Evolutionary conservation across 1,140 invertebrate genomes (phyloP).

Genomic region (Aphelenchoides avenae): DNA sequence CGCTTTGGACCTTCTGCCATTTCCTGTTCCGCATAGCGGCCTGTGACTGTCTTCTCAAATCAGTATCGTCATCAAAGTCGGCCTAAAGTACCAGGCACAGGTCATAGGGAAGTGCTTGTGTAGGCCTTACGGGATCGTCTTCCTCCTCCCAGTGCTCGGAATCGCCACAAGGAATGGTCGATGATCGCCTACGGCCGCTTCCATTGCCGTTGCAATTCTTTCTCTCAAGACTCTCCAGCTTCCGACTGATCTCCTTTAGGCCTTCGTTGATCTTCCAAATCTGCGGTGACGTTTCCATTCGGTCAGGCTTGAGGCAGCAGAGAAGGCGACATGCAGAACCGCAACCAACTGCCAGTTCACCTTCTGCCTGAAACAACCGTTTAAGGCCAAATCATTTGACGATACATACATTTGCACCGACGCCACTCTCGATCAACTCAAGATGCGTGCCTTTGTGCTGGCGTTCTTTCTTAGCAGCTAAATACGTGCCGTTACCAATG

Average conservation of each 20-base stretch:
- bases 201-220: no score
- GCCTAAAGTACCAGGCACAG: no score
- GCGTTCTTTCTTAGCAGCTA: no score
- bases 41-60: constrained; percentile 41
- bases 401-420: no score
- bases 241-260: constrained; percentile 46
- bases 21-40: constrained; percentile 49
- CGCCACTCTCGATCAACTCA: constrained; percentile 32
- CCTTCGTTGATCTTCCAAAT: constrained; percentile 48
- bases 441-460: constrained; percentile 26
- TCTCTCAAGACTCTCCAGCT: constrained; percentile 48
- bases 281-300: constrained; percentile 33
- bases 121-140: constrained; percentile 20
- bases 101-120: no score
- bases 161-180: no score
- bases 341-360: constrained; percentile 53
- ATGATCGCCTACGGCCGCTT: no score
- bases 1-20: constrained; percentile 42
- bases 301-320: constrained; percentile 46
- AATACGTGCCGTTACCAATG: no score
- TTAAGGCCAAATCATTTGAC: no score
- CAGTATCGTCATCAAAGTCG: constrained; percentile 45
- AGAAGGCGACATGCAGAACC: constrained; percentile 46
- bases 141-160: constrained; percentile 38
- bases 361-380: constrained; percentile 42